These are phyloP conservation scores for Lasioglossum zephyrum DNA, from an alignment of 2,888 invertebrate genomes.

Conservation along the genomic window DNA sequence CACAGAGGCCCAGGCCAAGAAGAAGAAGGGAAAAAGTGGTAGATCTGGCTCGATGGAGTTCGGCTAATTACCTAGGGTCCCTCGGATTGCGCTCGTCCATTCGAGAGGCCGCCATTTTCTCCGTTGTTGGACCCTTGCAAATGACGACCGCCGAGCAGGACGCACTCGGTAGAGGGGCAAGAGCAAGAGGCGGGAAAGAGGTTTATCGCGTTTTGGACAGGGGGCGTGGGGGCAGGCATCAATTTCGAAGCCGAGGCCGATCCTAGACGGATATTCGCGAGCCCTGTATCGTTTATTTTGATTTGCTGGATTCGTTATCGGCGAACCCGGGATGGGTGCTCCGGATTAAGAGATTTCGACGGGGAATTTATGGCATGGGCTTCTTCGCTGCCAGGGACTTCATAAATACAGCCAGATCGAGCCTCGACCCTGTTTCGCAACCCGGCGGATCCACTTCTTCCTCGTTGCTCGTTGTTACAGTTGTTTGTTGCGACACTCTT, in stretches of 20 bases:
- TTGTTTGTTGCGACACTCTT: not conserved
- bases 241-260: constrained; percentile 29
- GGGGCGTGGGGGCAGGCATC: constrained; percentile 20
- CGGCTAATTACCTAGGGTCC: constrained; percentile 65
- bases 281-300: constrained; percentile 50
- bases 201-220: constrained; percentile 29
- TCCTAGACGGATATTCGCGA: constrained; percentile 40
- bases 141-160: not conserved
- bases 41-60: constrained; percentile 47
- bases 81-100: constrained; percentile 34
- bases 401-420: constrained; percentile 40
- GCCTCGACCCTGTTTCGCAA: constrained; percentile 7
- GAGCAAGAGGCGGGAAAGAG: not conserved
- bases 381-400: constrained; percentile 47
- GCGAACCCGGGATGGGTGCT: constrained; percentile 23
- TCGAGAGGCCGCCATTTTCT: constrained; percentile 60
- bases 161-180: not conserved
- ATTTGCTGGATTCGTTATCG: constrained; percentile 59
- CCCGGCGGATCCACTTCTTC: not conserved
- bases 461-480: not conserved
- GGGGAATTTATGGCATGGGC: constrained; percentile 43
- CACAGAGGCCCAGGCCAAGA: not conserved
- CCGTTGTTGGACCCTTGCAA: constrained; percentile 30
- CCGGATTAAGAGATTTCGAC: constrained; percentile 59
- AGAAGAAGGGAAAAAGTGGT: constrained; percentile 11